Evolutionary conservation across 2,797 vertebrate species (phyloP), one percentile per base, ranked within the genome.

Genomic region (Gymnodraco acuticeps): DNA sequence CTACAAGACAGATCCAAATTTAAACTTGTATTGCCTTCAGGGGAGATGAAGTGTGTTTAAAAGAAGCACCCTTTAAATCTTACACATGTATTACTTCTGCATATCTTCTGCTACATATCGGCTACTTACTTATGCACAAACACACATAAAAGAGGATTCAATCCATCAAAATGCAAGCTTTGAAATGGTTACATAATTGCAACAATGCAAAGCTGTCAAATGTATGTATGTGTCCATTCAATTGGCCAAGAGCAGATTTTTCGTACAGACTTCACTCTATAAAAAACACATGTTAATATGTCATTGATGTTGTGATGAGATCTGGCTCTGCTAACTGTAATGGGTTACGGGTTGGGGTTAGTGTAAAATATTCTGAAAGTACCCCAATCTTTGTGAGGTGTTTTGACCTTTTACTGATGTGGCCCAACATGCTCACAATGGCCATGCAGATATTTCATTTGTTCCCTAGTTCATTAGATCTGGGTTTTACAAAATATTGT

Each of bases 11-110:
- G 19, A 58, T 55, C 43, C 11, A 46, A 58, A 75, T 51, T 11
- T 12, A 43, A 63, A 47, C 27, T 6, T 2, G 9, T 20, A 17
- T 23, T 70, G 48, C 27, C 50, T 73, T 73, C 27, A 48, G 3
- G 23, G 33, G 41, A 64, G 20, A 46, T 52, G 43, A 41, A 58
- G 47, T 73, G 45, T 55, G 33, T 38, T 70, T 60, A 19, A 5
- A 60, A 4, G 20, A 58, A 10, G 7, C 7, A 12, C 3, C 2
- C 20, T 48, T 61, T 20, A 46, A 43, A 51, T 64, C 13, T 46
- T 12, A n/a, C 10, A 66, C 50, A 17, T 27, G 3, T 31, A 38
- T 69, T 33, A 17, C 58, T 33, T 15, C 31, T 64, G 7, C 33
- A 9, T 38, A 38, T 38, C 33, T 38, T 38, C 33, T 38, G 33